Evolutionary conservation across 2,888 invertebrate genomes (phyloP).

Genomic region (Hypomecis atomaria): DNA sequence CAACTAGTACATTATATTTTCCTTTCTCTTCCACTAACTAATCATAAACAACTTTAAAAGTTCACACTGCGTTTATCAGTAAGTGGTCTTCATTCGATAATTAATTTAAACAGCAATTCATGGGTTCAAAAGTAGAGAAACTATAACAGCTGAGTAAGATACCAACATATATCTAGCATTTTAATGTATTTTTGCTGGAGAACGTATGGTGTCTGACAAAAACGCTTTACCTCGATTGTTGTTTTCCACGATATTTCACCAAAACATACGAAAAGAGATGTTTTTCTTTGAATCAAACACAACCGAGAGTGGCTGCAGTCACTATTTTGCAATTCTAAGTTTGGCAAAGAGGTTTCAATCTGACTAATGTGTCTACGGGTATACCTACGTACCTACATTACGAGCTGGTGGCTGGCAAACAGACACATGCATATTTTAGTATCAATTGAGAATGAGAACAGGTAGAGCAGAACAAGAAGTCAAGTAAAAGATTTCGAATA

Average conservation of each 20-base stretch:
- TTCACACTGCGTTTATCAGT: too few relatives aligned
- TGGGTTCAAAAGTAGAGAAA: too few relatives aligned
- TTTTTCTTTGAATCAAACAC: constrained; percentile 72
- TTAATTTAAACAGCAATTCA: too few relatives aligned
- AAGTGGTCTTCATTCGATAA: too few relatives aligned
- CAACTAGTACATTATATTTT: too few relatives aligned
- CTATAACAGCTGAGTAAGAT: too few relatives aligned
- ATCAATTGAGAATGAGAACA: constrained; percentile 14
- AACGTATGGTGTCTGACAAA: too few relatives aligned
- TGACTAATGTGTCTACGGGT: constrained; percentile 75
- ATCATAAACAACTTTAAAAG: too few relatives aligned
- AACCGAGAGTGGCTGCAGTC: constrained; percentile 67
- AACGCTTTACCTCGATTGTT: background rate
- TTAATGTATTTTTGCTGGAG: too few relatives aligned
- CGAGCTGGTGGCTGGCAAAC: constrained; percentile 4
- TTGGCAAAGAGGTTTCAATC: constrained; percentile 78
- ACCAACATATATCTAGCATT: too few relatives aligned
- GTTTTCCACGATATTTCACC: constrained; percentile 42
- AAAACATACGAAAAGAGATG: constrained; percentile 52
- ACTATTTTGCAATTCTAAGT: constrained; percentile 81
- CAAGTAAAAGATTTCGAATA: background rate
- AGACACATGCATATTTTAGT: constrained; percentile 27
- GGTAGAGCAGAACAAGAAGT: constrained; percentile 1
- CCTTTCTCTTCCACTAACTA: too few relatives aligned
- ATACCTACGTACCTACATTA: constrained; percentile 38